Percentiles rank a stretch among this genome's conserved stretches.
These are phyloP conservation scores for Cryptoblepharus egeriae DNA, from an alignment of 2,797 vertebrate species.

Conservation along the genomic window DNA sequence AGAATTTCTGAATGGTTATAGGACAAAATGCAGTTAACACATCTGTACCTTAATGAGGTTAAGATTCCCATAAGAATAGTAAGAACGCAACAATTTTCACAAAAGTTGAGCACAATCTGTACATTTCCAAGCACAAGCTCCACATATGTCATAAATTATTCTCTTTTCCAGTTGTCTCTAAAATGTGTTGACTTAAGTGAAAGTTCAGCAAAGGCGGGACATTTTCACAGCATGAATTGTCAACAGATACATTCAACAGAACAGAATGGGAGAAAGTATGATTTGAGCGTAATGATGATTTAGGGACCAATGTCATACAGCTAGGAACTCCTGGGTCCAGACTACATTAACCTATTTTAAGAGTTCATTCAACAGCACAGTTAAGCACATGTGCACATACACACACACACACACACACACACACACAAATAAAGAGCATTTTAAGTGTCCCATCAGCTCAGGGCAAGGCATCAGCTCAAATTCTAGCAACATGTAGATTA, in stretches of 20 bases:
- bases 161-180: slow-evolving; percentile 57
- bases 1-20: neutral
- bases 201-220: slow-evolving; percentile 61
- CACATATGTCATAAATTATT: slow-evolving; percentile 70
- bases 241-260: slow-evolving; percentile 61
- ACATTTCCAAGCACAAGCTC: slow-evolving; percentile 44
- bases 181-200: slow-evolving; percentile 61
- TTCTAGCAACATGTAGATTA: neutral
- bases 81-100: slow-evolving; percentile 31
- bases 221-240: slow-evolving; percentile 69
- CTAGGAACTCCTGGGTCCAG: slow-evolving; percentile 20
- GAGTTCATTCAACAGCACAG: neutral
- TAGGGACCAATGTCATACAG: slow-evolving; percentile 40
- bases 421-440: neutral
- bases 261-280: slow-evolving; percentile 41
- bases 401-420: no score
- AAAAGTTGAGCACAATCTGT: slow-evolving; percentile 53
- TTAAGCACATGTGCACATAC: neutral
- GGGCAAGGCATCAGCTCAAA: neutral
- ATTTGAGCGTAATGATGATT: slow-evolving; percentile 35
- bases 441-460: neutral
- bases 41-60: slow-evolving; percentile 22
- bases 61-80: slow-evolving; percentile 46
- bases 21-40: slow-evolving; percentile 21
- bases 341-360: slow-evolving; percentile 22